Evolutionary conservation across 2,113 vertebrate species (phyloP).

Genomic region (Gracilinanus agilis): DNA sequence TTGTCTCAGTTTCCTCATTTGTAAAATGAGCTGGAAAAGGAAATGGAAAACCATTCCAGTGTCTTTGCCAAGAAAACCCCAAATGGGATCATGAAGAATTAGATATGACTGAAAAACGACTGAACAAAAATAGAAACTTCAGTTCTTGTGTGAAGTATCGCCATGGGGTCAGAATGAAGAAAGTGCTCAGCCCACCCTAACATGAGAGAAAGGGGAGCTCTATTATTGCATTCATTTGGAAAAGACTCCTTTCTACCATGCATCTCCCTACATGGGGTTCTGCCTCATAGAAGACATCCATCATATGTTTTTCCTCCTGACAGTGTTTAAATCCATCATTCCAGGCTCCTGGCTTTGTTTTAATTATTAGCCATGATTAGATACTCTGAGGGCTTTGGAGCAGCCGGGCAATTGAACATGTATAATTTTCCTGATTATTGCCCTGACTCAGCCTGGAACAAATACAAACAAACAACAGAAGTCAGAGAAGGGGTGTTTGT

Average conservation of each 20-base stretch:
- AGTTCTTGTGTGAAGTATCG: neutral
- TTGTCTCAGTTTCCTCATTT: no score
- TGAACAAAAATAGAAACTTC: neutral
- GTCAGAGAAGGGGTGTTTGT: conserved; percentile 61
- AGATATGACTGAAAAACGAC: no score
- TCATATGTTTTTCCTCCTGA: conserved; percentile 62
- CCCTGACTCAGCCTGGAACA: conserved; percentile 76
- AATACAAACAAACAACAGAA: conserved; percentile 78
- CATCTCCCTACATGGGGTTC: conserved; percentile 46
- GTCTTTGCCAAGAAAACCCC: no score
- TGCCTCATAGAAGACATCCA: conserved; percentile 31
- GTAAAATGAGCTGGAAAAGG: no score
- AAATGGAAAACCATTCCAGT: no score
- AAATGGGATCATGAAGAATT: no score
- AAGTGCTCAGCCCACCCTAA: neutral
- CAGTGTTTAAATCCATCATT: conserved; percentile 67
- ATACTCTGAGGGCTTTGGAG: conserved; percentile 74
- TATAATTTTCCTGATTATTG: conserved; percentile 81
- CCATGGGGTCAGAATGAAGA: neutral
- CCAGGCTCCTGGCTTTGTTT: conserved; percentile 73
- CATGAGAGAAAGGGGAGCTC: neutral
- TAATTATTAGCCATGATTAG: conserved; percentile 79
- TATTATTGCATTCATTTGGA: conserved; percentile 19
- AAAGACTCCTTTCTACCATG: conserved; percentile 22
- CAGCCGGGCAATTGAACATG: conserved; percentile 72